Evolutionary conservation across 2,888 invertebrate genomes (phyloP), one percentile per base, ranked within the genome.

Genomic region (Hetaerina titia): DNA sequence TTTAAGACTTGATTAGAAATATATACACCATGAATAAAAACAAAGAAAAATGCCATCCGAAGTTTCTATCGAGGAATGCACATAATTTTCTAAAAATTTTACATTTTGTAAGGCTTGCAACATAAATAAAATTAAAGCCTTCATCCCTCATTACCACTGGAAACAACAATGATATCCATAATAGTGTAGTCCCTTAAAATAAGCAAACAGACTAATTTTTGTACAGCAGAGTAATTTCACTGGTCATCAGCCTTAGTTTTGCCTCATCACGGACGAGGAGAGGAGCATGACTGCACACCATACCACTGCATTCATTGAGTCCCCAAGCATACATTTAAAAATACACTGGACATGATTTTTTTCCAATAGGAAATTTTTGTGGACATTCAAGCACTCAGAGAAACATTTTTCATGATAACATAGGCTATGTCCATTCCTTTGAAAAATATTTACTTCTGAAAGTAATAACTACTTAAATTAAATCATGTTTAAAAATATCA

Each of bases 401-500:
- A 56, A 89, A 8, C n/a, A 45, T 45, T 89, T 57, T 45, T 89
- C 45, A 56, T 22, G 56, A 22, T 89, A 45, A 31, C 89, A 74
- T 45, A 19, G n/a, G 22, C 8, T 57, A 81, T 64, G 69, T 57
- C 19, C 19, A n/a, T 63, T 64, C n/a, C 64, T 17, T 19, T 17
- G 7, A 56, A 92, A 92, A 69, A 92, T 11, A 90, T 90, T 13
- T 63, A 60, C 19, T 45, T 69, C 64, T 64, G 64, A 90, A 63
- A 63, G 63, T 31, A 60, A 90, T 13, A 63, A 25, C 63, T 19
- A 22, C 69, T 45, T 56, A 56, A 69, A 31, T 45, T n/a, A 92
- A 92, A 45, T 56, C 19, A 92, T 56, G 56, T 17, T 92, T 31
- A 8, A 92, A 90, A 90, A 92, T 74, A 92, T 69, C 69, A 92